These are phyloP conservation scores for Chauna torquata DNA, from an alignment of 2,113 vertebrate genomes.

Conservation along the genomic window DNA sequence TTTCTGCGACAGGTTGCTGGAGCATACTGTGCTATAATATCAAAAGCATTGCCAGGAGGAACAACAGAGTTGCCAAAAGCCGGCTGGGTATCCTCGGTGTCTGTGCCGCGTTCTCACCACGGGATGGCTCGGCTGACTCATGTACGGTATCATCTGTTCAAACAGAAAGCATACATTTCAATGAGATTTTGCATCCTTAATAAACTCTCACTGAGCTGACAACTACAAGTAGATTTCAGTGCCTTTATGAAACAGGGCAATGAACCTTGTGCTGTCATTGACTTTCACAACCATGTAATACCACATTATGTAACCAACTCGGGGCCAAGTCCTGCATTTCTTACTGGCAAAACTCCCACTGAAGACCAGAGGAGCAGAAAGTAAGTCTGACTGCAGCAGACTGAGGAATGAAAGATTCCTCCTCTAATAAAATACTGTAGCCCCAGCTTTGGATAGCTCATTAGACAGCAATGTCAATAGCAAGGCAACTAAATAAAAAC, in stretches of 20 bases:
- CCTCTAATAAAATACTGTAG: not conserved
- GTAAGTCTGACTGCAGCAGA: not conserved
- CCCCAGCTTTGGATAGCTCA: not conserved
- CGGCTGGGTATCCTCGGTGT: constrained; percentile 84
- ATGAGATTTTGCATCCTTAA: constrained; percentile 77
- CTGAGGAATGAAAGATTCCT: not conserved
- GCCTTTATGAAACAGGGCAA: constrained; percentile 75
- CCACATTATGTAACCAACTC: constrained; percentile 71
- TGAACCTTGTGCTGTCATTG: constrained; percentile 75
- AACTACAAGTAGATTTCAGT: constrained; percentile 69
- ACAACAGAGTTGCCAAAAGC: constrained; percentile 86
- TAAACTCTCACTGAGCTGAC: constrained; percentile 68
- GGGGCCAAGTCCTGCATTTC: constrained; percentile 49
- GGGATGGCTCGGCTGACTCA: constrained; percentile 94
- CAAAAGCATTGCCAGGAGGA: constrained; percentile 88
- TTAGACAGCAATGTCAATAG: not conserved
- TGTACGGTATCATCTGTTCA: constrained; percentile 94
- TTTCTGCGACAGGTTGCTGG: constrained; percentile 75
- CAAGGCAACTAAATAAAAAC: constrained; percentile 32
- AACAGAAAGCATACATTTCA: constrained; percentile 82
- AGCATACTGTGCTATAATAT: constrained; percentile 93
- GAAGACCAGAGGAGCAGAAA: constrained; percentile 17
- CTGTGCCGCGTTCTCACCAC: constrained; percentile 87
- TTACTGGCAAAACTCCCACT: constrained; percentile 39
- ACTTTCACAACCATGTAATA: constrained; percentile 75